Percentiles rank a stretch among this genome's conserved stretches.
Conservation (phyloP, 2,797 vertebrate species). For the Paramormyrops hopkinsi region DNA sequence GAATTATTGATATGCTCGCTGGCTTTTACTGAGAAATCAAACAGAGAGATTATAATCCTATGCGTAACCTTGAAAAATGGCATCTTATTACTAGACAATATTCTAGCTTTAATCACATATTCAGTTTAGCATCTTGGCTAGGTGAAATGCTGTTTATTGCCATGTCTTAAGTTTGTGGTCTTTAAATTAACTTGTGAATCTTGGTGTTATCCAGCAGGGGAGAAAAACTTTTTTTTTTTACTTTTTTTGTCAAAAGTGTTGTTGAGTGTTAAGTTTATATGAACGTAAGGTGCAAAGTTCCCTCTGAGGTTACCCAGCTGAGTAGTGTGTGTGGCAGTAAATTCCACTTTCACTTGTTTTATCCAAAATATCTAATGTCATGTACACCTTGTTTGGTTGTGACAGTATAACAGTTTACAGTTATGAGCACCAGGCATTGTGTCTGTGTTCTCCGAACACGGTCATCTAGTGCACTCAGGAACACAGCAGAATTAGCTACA, state of each 20-base stretch:
- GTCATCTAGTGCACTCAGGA: neutral
- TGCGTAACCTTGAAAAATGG: neutral
- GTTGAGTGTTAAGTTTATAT: neutral
- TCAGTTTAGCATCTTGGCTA: neutral
- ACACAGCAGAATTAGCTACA: neutral
- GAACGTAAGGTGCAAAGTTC: neutral
- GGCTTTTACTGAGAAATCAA: neutral
- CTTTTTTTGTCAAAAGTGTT: neutral
- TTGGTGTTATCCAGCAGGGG: neutral
- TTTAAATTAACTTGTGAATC: neutral
- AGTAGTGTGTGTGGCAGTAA: neutral
- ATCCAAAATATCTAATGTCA: neutral
- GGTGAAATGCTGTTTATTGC: neutral
- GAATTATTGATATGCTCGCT: neutral
- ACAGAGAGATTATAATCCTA: neutral
- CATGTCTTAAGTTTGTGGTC: neutral
- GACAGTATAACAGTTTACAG: neutral
- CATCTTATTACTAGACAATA: neutral
- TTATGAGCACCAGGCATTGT: neutral
- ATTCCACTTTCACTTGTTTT: neutral
- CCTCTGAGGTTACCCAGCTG: neutral
- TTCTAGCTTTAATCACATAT: neutral
- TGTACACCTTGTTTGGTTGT: neutral
- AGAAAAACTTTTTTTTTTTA: neutral
- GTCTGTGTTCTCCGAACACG: neutral